These are phyloP conservation scores for Mormyrus proboscirostris DNA, from an alignment of 2,797 vertebrate species.

Conservation along the genomic window DNA sequence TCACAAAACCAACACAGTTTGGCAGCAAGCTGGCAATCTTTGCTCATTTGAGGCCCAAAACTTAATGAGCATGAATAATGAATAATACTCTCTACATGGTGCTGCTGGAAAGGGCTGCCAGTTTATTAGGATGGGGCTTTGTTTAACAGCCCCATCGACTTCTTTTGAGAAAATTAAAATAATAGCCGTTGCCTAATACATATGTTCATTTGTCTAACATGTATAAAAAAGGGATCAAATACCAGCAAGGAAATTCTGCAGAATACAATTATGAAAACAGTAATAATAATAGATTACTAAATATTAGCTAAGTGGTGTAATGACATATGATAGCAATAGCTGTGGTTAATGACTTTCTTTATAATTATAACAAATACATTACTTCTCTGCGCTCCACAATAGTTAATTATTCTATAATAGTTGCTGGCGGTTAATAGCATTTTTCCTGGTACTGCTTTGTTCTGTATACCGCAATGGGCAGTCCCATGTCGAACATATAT, in stretches of 20 bases:
- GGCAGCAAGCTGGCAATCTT: slow-evolving; percentile 69
- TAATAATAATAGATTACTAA: slow-evolving; percentile 14
- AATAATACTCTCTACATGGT: slow-evolving; percentile 69
- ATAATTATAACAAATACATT: slow-evolving; percentile 11
- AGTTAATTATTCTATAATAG: slow-evolving; percentile 14
- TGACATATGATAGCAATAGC: background rate
- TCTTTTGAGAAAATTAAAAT: slow-evolving; percentile 22
- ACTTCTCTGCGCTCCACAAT: background rate
- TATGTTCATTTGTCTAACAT: slow-evolving; percentile 14
- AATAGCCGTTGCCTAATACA: background rate
- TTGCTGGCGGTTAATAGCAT: background rate
- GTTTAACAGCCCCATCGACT: slow-evolving; percentile 58
- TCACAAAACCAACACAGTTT: slow-evolving; percentile 73
- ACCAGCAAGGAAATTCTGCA: background rate
- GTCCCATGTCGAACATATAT: background rate
- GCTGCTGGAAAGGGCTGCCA: slow-evolving; percentile 65
- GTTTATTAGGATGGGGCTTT: slow-evolving; percentile 72
- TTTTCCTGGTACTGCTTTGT: background rate
- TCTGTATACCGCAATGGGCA: background rate
- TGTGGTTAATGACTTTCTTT: slow-evolving; percentile 1
- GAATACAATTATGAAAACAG: slow-evolving; percentile 2
- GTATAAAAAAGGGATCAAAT: slow-evolving; percentile 4
- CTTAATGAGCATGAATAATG: slow-evolving; percentile 84
- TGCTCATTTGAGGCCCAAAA: slow-evolving; percentile 66
- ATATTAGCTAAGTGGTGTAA: slow-evolving; percentile 12